Base-by-base conservation (phyloP, 2,113 vertebrate genomes). In the Acinonyx jubatus region DNA sequence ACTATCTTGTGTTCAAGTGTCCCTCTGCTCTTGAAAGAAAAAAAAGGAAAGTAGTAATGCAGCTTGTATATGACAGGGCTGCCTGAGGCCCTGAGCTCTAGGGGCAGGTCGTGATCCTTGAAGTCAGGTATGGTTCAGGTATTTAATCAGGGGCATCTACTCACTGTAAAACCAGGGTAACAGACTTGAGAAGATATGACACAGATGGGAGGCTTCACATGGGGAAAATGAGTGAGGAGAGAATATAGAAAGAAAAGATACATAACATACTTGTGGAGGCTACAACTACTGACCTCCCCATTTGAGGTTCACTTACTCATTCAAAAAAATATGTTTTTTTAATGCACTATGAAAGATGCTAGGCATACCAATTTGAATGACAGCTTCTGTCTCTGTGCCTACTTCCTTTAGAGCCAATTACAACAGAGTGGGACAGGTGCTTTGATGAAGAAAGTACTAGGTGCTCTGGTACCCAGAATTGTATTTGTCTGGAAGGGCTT, bases 371-470 rank as follows among this genome's bases (percentile, higher is more conserved):
- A 36, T 91, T 79, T 83, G 74, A 86, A 81, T 81, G 61, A 71
- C 25, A 92, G 48, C 71, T 68, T 79, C 57, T 86, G 63, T 66
- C 76, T 88, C n/a, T 68, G 57, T 65, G 65, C 78, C 87, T 91
- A 23, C 68, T 83, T 52, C 61, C 38, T 86, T 86, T 88, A 91
- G 45, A 91, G 71, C 45, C 82, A 84, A 3, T 82, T 89, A 80
- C 21, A 65, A 48, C 21, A 89, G 36, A 52, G 21, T 21, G 71
- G 33, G 55, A 11, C 33, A 89, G 33, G 27, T 85, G 29, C 63
- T 95, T 85, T 73, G 63, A 80, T 68, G 48, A 94, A 73, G 76
- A 91, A 81, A 91, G 33, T 91, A 38, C 78, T 38, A 52, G 71
- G 15, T 73, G 41, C 74, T 87, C 52, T 90, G 76, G 16, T 86